Base-by-base conservation (phyloP, 2,797 vertebrate species). In the Luscinia luscinia region DNA sequence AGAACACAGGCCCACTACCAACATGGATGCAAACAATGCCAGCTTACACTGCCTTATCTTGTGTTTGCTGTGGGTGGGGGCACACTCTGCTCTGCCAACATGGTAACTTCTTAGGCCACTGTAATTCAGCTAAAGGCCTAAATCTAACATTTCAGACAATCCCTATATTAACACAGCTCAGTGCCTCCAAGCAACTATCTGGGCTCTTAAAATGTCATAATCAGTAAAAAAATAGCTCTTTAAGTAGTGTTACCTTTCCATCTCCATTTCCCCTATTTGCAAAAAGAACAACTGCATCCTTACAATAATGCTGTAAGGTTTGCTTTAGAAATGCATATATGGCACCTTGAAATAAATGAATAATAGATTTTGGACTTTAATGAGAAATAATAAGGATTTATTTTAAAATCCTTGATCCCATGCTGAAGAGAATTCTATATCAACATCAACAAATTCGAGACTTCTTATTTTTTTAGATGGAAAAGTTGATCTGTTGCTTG, bases 191-290 rank as follows among this genome's bases (percentile, higher is more conserved):
- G 66, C 20, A 51, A 15, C 10, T 58, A 5, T 85, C 51, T 76
- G 55, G 43, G 32, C 51, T 84, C 32, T 62, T 81, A 89, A 95
- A 95, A 89, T 46, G 45, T 20, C 41, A 59, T 81, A 54, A 95
- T 94, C 24, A 38, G 61, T 43, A 64, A 64, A 92, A 90, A 59
- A 73, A 61, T 23, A 87, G 64, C n/a, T 90, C 61, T 92, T 82
- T 59, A 83, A 80, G 30, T 36, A 86, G 30, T 0, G 1, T 59
- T 84, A 69, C 32, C 16, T 76, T 94, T 88, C 70, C 41, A 13
- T 92, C 38, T 77, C 7, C 9, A 59, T 63, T 86, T 86, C 40
- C 16, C 24, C 48, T 2, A 4, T 57, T 91, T 87, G 61, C 28
- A 63, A 82, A 74, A 52, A 57, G 80, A 81, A 80, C 46, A 93